phyloP scores from a whole-genome alignment of 2,113 vertebrate genomes.

The Cololabis saira region DNA sequence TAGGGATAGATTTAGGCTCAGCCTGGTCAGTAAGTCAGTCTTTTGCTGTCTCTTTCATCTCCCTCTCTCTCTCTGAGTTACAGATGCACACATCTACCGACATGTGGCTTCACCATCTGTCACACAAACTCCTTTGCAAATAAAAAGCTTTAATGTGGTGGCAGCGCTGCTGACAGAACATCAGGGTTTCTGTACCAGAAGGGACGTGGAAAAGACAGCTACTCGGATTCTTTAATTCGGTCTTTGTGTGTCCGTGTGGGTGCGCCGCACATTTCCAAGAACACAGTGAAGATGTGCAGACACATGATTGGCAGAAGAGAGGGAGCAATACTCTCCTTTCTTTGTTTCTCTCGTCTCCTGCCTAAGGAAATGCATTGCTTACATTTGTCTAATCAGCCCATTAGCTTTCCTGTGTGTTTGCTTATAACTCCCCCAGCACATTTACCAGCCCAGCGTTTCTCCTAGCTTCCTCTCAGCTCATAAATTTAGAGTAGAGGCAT shows the following conservation, averaged over 20 bases:
- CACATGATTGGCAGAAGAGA: constrained; percentile 28
- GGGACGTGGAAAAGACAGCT: constrained; percentile 9
- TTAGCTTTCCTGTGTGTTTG: constrained; percentile 36
- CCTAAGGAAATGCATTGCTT: constrained; percentile 61
- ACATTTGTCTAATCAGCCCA: constrained; percentile 60
- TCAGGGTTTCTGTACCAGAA: constrained; percentile 19
- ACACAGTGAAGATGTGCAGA: constrained; percentile 26
- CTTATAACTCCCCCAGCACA: constrained; percentile 53
- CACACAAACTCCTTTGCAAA: constrained; percentile 45
- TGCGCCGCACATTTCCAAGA: not conserved
- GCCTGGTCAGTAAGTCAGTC: constrained; percentile 28
- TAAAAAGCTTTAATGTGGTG: constrained; percentile 40
- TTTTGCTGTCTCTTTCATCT: constrained; percentile 17
- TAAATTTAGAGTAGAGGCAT: constrained; percentile 4
- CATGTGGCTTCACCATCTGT: constrained; percentile 56
- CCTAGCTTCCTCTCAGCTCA: constrained; percentile 16
- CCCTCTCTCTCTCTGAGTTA: constrained; percentile 1
- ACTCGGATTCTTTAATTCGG: constrained; percentile 17
- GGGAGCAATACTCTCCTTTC: constrained; percentile 11
- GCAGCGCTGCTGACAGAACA: constrained; percentile 16
- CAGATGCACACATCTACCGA: constrained; percentile 7
- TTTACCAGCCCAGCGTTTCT: constrained; percentile 14
- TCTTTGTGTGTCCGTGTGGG: not conserved
- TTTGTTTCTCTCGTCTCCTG: constrained; percentile 6
- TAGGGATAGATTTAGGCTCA: constrained; percentile 27